phyloP scores from a whole-genome alignment of 1,140 invertebrate genomes.

The Caenorhabditis inopinata region DNA sequence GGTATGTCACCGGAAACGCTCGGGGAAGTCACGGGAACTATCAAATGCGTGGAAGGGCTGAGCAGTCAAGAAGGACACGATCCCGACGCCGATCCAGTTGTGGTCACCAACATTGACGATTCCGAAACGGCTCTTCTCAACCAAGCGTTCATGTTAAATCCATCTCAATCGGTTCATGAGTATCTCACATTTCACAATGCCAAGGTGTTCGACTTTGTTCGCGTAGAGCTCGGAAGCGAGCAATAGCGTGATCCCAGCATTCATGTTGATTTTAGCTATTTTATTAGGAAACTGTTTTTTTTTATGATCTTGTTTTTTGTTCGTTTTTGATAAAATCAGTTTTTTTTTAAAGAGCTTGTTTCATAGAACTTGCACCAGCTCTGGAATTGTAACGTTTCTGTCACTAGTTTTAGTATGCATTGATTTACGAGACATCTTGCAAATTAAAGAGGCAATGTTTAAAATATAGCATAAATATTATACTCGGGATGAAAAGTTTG shows the following conservation, averaged over 20 bases:
- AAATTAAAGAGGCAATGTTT: no score
- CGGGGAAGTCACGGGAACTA: constrained; percentile 35
- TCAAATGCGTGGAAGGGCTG: not conserved
- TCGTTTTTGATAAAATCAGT: no score
- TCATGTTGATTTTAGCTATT: not conserved
- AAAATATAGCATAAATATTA: no score
- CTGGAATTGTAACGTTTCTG: no score
- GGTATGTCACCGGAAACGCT: constrained; percentile 60
- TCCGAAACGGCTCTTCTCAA: constrained; percentile 60
- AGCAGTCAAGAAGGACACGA: constrained; percentile 4
- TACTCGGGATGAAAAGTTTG: no score
- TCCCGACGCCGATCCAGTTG: constrained; percentile 2
- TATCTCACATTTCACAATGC: constrained; percentile 59
- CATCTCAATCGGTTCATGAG: constrained; percentile 57
- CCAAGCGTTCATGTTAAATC: constrained; percentile 64
- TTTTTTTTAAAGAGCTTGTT: no score
- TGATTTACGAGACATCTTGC: no score
- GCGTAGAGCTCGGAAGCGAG: constrained; percentile 54
- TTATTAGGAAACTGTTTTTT: not conserved
- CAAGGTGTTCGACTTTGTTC: constrained; percentile 56
- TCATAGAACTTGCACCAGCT: no score
- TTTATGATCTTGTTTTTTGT: not conserved
- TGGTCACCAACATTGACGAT: constrained; percentile 53
- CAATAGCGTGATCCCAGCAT: not conserved
- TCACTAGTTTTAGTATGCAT: no score